Percentiles rank a stretch among this genome's conserved stretches.
phyloP scores from a whole-genome alignment of 1,140 invertebrate species.

The Papilio machaon region DNA sequence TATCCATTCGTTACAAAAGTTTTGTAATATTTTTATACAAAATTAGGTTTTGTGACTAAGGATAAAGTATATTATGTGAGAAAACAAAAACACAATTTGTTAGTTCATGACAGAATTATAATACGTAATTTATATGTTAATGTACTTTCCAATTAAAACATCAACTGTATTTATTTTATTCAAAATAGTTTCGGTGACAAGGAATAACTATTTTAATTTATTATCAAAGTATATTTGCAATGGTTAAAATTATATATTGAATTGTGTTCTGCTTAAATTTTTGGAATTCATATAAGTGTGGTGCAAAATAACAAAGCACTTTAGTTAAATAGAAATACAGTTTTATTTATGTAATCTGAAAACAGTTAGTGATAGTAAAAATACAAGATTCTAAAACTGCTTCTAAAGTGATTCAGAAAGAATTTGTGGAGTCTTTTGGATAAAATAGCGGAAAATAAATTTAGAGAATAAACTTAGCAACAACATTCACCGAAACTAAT shows the following conservation, averaged over 20 bases:
- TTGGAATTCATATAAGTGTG: no score
- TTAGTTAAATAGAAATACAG: no score
- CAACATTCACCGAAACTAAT: no score
- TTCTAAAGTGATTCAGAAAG: no score
- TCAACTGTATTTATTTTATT: not conserved
- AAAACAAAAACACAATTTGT: conserved; percentile 7
- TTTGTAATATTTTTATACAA: not conserved
- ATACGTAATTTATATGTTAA: not conserved
- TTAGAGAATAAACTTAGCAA: no score
- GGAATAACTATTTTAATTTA: not conserved
- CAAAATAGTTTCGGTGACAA: not conserved
- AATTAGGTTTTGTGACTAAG: not conserved
- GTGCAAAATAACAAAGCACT: no score
- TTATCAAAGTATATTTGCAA: not conserved
- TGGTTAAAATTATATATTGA: not conserved
- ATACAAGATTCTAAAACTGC: no score
- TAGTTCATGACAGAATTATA: not conserved
- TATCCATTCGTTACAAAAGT: not conserved
- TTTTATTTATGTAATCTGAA: no score
- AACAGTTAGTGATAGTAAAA: no score
- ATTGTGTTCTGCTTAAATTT: not conserved
- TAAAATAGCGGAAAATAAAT: no score
- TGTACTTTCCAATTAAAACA: not conserved
- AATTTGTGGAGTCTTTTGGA: no score
- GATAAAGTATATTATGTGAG: not conserved